Base-by-base conservation (phyloP, 1,140 invertebrate genomes). In the Geopemphigus sp. region DNA sequence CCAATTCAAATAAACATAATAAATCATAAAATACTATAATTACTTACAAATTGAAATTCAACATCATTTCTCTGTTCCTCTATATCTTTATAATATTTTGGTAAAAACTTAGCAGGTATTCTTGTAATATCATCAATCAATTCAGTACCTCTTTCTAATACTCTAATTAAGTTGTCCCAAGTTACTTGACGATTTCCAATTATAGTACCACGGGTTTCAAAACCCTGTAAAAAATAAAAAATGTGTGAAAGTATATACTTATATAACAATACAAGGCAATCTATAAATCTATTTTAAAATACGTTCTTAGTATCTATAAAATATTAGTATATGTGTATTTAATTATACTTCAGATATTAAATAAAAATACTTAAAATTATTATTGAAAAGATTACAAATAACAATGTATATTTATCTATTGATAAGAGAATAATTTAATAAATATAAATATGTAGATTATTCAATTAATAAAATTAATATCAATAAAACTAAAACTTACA, bases 181-280 rank as follows among this genome's bases (percentile, higher is more conserved):
- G 94, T 89, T 73, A 91, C 91, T 73, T 94, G 85, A 72, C 93
- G 88, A 83, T 93, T 88, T n/a, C 93, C 89, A 83, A 96, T 87
- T 61, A 87, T 85, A 12, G 95, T 96, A n/a, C 94, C 94, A 83
- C 95, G 88, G n/a, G 94, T 92, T 86, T 96, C 93, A 87, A 96
- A 97, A 15, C 95, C 95, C 90, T 91, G 8, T 39, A 4, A 39
- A 39, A 4, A 39, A 39, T 39, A 81, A 15, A 84, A 81, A 80
- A 61, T 61, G 24, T 39, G 8, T 39, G 3, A 39, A 39, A 39
- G 32, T 39, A 4, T 8, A 39, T 39, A 39, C 8, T 8, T 39
- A 39, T 39, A 39, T 39, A 39, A 39, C 32, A 4, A 39, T 39
- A 39, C 32, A 39, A 39, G 32, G 3, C 32, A 39, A 39, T 39